Evolutionary conservation across 2,113 vertebrate genomes (phyloP).

Genomic region (Cyprichromis sp.): DNA sequence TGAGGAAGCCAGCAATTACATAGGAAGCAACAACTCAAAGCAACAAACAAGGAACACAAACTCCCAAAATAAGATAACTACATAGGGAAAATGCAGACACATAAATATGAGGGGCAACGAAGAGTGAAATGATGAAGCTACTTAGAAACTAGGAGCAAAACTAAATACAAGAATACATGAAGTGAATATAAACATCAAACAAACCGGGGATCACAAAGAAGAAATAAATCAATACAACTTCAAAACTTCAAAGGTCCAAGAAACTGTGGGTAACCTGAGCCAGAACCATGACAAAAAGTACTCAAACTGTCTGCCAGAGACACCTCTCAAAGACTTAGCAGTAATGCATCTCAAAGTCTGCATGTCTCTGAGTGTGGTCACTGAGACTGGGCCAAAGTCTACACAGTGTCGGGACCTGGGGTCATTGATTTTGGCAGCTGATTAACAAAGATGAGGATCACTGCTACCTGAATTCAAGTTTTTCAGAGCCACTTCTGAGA

Average conservation of each 20-base stretch:
- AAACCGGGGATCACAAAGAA: not conserved
- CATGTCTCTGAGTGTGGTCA: not conserved
- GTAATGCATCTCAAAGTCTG: not conserved
- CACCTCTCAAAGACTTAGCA: not conserved
- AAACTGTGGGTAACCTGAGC: not conserved
- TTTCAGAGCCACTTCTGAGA: not conserved
- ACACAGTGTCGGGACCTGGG: not conserved
- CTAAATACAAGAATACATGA: not conserved
- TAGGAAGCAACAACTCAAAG: not conserved
- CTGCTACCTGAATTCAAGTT: not conserved
- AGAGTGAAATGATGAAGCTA: fast-evolving
- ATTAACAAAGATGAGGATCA: not conserved
- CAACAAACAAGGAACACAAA: not conserved
- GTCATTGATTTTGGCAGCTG: not conserved
- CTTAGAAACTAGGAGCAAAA: not conserved
- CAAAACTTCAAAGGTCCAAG: not conserved
- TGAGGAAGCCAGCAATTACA: not conserved
- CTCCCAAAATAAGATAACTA: fast-evolving
- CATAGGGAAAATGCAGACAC: not conserved
- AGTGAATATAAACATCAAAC: not conserved
- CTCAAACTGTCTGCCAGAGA: not conserved
- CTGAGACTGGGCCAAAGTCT: fast-evolving
- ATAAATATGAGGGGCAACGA: not conserved
- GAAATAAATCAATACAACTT: not conserved
- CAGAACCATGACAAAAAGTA: not conserved